These are phyloP conservation scores for Spea multiplicata DNA, from an alignment of 2,113 vertebrate species.

Conservation along the genomic window DNA sequence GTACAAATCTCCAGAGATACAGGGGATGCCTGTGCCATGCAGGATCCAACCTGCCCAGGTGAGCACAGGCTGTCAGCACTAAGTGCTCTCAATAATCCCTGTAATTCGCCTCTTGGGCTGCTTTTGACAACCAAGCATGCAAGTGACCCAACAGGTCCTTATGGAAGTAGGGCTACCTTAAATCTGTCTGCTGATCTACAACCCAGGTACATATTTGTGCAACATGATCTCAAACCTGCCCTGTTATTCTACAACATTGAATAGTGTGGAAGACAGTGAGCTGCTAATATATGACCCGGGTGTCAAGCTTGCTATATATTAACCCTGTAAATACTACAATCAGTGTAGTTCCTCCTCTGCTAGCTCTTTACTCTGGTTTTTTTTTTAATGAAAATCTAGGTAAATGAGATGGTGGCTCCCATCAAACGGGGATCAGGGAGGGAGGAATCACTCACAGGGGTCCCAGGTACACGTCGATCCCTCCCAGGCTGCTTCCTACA, in stretches of 20 bases:
- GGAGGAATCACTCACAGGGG: constrained; percentile 51
- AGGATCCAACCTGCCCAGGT: constrained; percentile 72
- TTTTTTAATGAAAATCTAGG: too few species aligned
- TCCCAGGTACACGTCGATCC: constrained; percentile 55
- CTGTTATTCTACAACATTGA: too few species aligned
- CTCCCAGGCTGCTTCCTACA: constrained; percentile 56
- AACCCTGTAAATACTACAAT: too few species aligned
- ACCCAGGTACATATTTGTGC: too few species aligned
- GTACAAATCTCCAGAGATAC: constrained; percentile 69
- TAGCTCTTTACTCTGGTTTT: too few species aligned
- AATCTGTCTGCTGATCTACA: too few species aligned
- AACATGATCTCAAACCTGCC: too few species aligned
- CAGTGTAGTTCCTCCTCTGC: too few species aligned
- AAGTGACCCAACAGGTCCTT: not conserved
- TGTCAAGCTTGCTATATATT: too few species aligned
- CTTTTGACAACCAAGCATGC: constrained; percentile 3
- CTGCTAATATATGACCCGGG: too few species aligned
- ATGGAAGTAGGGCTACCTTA: not conserved
- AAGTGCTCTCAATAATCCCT: constrained; percentile 19
- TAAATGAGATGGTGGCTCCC: too few species aligned
- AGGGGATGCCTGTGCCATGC: constrained; percentile 66
- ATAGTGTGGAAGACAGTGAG: too few species aligned
- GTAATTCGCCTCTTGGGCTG: constrained; percentile 34
- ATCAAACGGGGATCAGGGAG: not conserved
- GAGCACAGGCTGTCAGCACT: constrained; percentile 49